Evolutionary conservation across 2,888 invertebrate species (phyloP).

Genomic region (Tigriopus californicus): DNA sequence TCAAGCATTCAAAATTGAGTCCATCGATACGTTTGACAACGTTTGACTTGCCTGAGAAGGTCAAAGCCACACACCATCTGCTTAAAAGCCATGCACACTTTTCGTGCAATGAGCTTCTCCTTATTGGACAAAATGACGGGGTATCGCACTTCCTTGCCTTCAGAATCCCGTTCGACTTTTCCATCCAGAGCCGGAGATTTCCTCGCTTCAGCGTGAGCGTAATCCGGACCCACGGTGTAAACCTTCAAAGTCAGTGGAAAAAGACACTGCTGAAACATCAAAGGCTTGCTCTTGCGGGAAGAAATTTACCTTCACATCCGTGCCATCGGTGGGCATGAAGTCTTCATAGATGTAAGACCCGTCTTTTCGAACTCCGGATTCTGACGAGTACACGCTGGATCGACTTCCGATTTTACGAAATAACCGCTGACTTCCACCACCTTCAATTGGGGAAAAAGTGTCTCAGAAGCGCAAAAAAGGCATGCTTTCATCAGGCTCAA

Average conservation of each 20-base stretch:
- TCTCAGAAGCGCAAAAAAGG: too few species aligned
- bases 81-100: conserved; percentile 86
- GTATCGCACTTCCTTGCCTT: conserved; percentile 88
- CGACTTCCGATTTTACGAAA: conserved; percentile 98
- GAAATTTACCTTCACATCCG: conserved; percentile 41
- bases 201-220: conserved; percentile 96
- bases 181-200: conserved; percentile 97
- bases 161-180: conserved; percentile 91
- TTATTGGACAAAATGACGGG: conserved; percentile 92
- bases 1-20: not conserved
- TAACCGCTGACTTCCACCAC: conserved; percentile 87
- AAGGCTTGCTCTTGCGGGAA: not conserved
- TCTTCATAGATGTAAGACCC: conserved; percentile 99
- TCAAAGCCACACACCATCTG: conserved; percentile 99
- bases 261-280: not conserved
- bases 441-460: not conserved
- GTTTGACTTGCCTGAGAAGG: conserved; percentile 51
- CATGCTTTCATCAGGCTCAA: too few species aligned
- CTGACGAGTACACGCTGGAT: conserved; percentile 94
- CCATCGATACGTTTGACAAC: not conserved
- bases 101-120: conserved; percentile 91
- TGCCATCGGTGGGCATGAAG: conserved; percentile 99
- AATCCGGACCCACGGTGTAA: conserved; percentile 97
- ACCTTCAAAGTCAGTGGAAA: conserved; percentile 38
- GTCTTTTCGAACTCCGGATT: conserved; percentile 82